Evolutionary conservation across 1,140 invertebrate species (phyloP), one percentile per base, ranked within the genome.

Genomic region (Dendrolimus punctatus): DNA sequence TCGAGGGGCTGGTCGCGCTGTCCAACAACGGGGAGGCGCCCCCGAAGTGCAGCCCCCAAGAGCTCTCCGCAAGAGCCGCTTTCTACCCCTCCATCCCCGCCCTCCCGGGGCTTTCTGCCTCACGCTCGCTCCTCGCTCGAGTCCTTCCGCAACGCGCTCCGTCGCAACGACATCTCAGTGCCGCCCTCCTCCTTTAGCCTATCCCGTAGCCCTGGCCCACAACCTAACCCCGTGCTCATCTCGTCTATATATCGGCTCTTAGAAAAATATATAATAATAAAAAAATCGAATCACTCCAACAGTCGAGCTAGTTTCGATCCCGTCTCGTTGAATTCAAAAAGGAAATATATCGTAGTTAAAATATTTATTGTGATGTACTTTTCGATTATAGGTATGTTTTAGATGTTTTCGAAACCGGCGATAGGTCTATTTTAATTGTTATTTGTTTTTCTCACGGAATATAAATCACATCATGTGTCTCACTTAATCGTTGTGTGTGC

Each of bases 21-120:
- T 93, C 93, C 0, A 66, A n/a, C n/a, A n/a, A 71, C 69, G 61
- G 71, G 56, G 58, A 62, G 64, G 53, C 60, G 64, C 54, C 48
- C 42, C 41, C 36, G 71, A 60, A 39, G 55, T 60, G 8, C 7
- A 69, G 6, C 76, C 89, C 39, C 95, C 96, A 3, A 95, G 96
- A 69, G n/a, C n/a, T n/a, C n/a, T n/a, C n/a, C n/a, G n/a, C n/a
- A n/a, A n/a, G n/a, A n/a, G n/a, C n/a, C n/a, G n/a, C n/a, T n/a
- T n/a, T n/a, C n/a, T 98, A 95, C 84, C 94, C 96, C 6, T 87
- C 98, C 3, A 89, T 97, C 54, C 96, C 96, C 37, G 95, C 95
- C 39, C 97, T 95, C 10, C 93, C n/a, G n/a, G 93, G 82, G 96
- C 96, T 9, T 96, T 98, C 76, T 96, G 95, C 73, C 90, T 98